These are phyloP conservation scores for Knipowitschia caucasica DNA, from an alignment of 2,797 vertebrate species.

Conservation along the genomic window DNA sequence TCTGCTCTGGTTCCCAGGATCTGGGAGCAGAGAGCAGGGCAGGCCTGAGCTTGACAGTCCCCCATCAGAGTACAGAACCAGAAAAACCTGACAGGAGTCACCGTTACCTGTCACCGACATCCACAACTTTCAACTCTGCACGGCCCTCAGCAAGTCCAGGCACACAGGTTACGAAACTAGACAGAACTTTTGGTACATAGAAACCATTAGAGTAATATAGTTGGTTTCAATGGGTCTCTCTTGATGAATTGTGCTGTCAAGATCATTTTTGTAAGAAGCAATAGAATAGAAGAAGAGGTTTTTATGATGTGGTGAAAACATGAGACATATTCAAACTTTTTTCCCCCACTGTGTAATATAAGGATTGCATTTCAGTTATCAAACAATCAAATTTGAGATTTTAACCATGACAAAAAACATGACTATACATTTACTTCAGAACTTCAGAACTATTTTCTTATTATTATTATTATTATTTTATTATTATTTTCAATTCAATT, in stretches of 20 bases:
- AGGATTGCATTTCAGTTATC: no score
- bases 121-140: conserved; percentile 32
- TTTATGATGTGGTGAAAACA: no score
- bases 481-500: no score
- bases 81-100: conserved; percentile 72
- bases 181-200: conserved; percentile 18
- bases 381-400: no score
- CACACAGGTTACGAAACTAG: conserved; percentile 38
- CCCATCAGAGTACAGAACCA: conserved; percentile 59
- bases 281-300: neutral
- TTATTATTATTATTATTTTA: no score
- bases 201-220: conserved; percentile 16
- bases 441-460: no score
- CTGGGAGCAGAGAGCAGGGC: conserved; percentile 51
- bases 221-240: conserved; percentile 19
- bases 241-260: neutral
- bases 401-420: no score
- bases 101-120: conserved; percentile 74
- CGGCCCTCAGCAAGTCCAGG: conserved; percentile 54
- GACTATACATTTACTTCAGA: no score
- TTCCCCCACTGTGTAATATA: no score
- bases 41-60: conserved; percentile 71
- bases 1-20: conserved; percentile 74
- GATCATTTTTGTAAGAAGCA: neutral
- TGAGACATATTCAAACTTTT: no score